Evolutionary conservation across 2,113 vertebrate species (phyloP).

Genomic region (Apeltes quadracus): DNA sequence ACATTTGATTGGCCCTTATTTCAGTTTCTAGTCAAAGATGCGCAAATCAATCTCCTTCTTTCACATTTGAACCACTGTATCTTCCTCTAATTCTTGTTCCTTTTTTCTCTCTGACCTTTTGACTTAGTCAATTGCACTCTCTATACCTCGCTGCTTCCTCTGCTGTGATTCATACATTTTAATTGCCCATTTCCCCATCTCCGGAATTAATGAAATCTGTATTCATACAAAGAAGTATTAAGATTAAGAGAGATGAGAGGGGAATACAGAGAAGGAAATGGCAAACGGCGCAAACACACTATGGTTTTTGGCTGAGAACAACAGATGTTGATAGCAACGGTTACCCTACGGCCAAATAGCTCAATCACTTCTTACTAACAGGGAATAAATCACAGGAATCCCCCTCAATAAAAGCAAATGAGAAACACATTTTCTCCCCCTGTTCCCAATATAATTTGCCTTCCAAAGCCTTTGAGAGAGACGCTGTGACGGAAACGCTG

Average conservation of each 20-base stretch:
- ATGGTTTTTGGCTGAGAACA: constrained; percentile 29
- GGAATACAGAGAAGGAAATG: constrained; percentile 14
- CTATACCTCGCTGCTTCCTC: constrained; percentile 20
- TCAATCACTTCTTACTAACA: constrained; percentile 39
- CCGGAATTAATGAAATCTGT: constrained; percentile 64
- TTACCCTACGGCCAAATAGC: constrained; percentile 48
- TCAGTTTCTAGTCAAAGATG: constrained; percentile 28
- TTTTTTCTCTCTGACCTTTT: constrained; percentile 61
- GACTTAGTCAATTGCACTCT: constrained; percentile 49
- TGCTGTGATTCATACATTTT: constrained; percentile 60
- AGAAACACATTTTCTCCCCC: constrained; percentile 52
- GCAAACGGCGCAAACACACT: constrained; percentile 22
- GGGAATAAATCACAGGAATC: constrained; percentile 57
- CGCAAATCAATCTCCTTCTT: constrained; percentile 51
- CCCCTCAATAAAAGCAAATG: constrained; percentile 42
- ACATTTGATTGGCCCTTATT: constrained; percentile 54
- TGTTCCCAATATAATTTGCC: constrained; percentile 36
- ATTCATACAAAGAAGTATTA: constrained; percentile 48
- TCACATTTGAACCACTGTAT: constrained; percentile 57
- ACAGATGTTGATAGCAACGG: constrained; percentile 46
- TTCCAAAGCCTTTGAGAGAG: constrained; percentile 60
- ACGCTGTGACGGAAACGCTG: constrained; percentile 38
- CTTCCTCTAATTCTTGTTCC: constrained; percentile 43
- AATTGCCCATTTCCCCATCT: constrained; percentile 63
- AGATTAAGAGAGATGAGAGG: constrained; percentile 31